Base-by-base conservation (phyloP, 1,140 invertebrate genomes). In the Lineus longissimus region DNA sequence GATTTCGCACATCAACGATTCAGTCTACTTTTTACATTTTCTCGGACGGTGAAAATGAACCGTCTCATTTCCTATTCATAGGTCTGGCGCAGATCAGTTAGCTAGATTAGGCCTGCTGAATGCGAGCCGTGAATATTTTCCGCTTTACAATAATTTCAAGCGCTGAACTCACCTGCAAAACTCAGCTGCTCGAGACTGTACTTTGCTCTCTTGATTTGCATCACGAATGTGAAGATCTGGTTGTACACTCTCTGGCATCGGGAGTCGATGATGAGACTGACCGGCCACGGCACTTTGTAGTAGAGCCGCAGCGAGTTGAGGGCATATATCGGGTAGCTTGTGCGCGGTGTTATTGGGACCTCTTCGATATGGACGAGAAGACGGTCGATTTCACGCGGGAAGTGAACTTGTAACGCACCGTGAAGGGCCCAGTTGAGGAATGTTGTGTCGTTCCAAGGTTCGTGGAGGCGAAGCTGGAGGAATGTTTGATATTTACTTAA, bases 171-270 rank as follows among this genome's bases (percentile, higher is more conserved):
- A 79, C 79, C 79, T 63, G 70, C 73, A 75, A 87, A 87, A 64
- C 73, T 70, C 6, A 88, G 76, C 68, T 84, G 82, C 71, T 87
- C 86, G 31, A 88, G 74, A 1, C 84, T 85, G 79, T 85, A 86
- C 17, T 88, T 76, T 2, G 86, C 86, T 79, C 86, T 86, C 73
- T 88, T 88, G 0, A 88, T 74, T 73, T 87, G 86, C 30, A 89
- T 75, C 29, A 87, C 80, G 73, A 88, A 87, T 41, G 79, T 75
- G 73, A 89, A 88, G 59, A 88, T 82, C 17, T 84, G 77, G 69
- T 87, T 87, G 69, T 88, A 89, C 59, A 84, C 81, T 15, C 77
- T 69, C 45, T 87, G 78, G 33, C 83, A 80, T 54, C 81, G 77
- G 2, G 82, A 75, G 45, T 79, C 86, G 2, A 88, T 76, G 9